These are phyloP conservation scores for Lithophane socia DNA, from an alignment of 2,888 invertebrate species.

Conservation along the genomic window DNA sequence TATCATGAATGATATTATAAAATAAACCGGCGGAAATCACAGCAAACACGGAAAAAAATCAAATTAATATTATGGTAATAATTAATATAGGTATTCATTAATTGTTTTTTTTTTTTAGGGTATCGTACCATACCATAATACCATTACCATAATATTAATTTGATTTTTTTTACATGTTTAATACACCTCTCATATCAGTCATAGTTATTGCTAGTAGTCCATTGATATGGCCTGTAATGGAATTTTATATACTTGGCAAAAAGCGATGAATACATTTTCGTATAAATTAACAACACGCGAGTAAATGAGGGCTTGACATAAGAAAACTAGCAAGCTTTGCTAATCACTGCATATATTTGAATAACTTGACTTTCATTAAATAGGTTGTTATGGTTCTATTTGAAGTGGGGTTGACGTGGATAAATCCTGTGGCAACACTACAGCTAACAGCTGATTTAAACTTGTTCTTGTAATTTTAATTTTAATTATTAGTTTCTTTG, in stretches of 20 bases:
- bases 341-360: slow-evolving; percentile 60
- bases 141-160: no score
- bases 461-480: no score
- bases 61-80: background rate
- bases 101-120: no score
- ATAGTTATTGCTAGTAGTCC: slow-evolving; percentile 47
- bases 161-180: no score
- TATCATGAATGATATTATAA: background rate
- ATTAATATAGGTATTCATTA: no score
- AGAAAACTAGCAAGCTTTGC: slow-evolving; percentile 55
- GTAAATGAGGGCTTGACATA: slow-evolving; percentile 55
- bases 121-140: no score
- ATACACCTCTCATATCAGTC: slow-evolving; percentile 1
- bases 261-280: slow-evolving; percentile 68
- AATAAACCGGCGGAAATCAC: background rate
- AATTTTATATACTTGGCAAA: slow-evolving; percentile 66
- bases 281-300: slow-evolving; percentile 69
- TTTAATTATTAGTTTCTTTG: no score
- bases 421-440: no score
- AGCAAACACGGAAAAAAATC: background rate
- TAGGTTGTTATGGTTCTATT: slow-evolving; percentile 18
- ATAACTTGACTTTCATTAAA: slow-evolving; percentile 50
- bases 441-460: no score
- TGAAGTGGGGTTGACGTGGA: slow-evolving; percentile 20
- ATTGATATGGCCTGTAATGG: slow-evolving; percentile 50